Base-by-base conservation (phyloP, 2,797 vertebrate species). In the Rallus crepitans region DNA sequence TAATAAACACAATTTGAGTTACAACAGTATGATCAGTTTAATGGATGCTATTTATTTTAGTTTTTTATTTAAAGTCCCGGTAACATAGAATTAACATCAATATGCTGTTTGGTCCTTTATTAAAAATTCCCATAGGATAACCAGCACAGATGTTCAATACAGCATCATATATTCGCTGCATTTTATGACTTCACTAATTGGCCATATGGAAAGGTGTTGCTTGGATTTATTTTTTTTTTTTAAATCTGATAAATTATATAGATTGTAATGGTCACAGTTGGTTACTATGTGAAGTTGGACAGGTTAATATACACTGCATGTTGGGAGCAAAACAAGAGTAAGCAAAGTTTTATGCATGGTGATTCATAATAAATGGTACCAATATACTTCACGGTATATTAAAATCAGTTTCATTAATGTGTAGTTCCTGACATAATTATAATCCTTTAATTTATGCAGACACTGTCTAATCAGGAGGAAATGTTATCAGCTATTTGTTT, bases 1-100 rank as follows among this genome's bases (percentile, higher is more conserved):
- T 99, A 99, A 99, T 99, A 99, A 99, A 99, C 99, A 99, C 99
- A 99, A 99, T 99, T 99, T 99, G 98, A 99, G 99, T 99, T 99
- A 99, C 99, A 99, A 99, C 99, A 99, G 99, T 99, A 98, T 99
- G 99, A 99, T 99, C 98, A 98, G 98, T 99, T 99, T 99, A 99
- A 99, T 99, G 99, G 99, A 98, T 98, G 98, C 99, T 99, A 99
- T 99, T 99, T 99, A 99, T 99, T 99, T 99, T 98, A 98, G 98
- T 99, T 99, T 99, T 99, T 99, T 99, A 99, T 99, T 99, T 99
- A 99, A 99, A 99, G 98, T 99, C 99, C 98, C 88, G 98, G 98
- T 99, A 99, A 99, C 98, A 97, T 97, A 98, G 97, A 98, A 98
- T 98, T 98, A 98, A 98, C 98, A 98, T 99, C 99, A 99, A 98